phyloP scores from a whole-genome alignment of 2,888 invertebrate species.

The Cheilosia vernalis region DNA sequence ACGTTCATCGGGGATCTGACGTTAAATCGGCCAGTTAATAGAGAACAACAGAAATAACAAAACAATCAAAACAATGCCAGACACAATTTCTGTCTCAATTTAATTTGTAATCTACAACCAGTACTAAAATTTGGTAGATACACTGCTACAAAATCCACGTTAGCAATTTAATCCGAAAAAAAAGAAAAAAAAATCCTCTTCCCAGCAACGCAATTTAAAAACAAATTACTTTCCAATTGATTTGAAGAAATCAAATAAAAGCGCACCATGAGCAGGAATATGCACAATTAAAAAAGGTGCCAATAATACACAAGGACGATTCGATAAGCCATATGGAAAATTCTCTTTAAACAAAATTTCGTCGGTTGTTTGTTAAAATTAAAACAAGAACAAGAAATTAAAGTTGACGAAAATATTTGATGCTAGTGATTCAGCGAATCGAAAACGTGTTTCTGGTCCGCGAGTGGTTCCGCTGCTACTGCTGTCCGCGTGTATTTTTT shows the following conservation, averaged over 20 bases:
- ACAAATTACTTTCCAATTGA: slow-evolving; percentile 1
- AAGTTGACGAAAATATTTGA: slow-evolving; percentile 8
- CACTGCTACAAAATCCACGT: slow-evolving; percentile 6
- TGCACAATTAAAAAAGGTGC: neutral
- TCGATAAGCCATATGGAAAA: neutral
- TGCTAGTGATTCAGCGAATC: slow-evolving; percentile 14
- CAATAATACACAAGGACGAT: neutral
- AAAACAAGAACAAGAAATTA: slow-evolving; percentile 4
- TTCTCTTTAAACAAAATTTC: neutral
- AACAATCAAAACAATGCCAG: slow-evolving; percentile 14
- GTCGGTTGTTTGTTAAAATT: neutral
- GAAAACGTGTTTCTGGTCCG: slow-evolving; percentile 35
- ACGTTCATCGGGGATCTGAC: neutral
- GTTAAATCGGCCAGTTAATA: slow-evolving; percentile 12
- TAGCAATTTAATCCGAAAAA: slow-evolving; percentile 1
- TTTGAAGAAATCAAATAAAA: neutral
- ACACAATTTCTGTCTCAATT: neutral
- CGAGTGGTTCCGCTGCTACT: slow-evolving; percentile 24
- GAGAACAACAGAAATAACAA: neutral
- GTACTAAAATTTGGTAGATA: slow-evolving; percentile 16
- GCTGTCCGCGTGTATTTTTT: slow-evolving; percentile 13
- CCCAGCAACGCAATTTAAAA: neutral
- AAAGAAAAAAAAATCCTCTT: neutral
- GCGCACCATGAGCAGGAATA: neutral
- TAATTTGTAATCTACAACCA: slow-evolving; percentile 10